Base-by-base conservation (phyloP, 2,113 vertebrate species). In the Bufo gargarizans region DNA sequence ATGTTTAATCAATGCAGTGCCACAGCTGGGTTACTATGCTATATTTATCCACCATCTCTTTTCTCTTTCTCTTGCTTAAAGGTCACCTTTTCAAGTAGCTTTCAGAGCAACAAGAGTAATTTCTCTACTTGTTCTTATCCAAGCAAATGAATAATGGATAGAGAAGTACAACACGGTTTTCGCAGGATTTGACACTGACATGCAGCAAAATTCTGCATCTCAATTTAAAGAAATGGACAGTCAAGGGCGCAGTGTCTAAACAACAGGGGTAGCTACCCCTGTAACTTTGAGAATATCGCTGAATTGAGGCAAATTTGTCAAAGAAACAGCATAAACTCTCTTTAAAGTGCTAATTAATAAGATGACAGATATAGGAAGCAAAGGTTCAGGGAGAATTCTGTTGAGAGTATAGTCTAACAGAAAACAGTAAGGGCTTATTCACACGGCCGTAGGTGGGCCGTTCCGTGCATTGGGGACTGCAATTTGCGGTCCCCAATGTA, bases 31-130 rank as follows among this genome's bases (percentile, higher is more conserved):
- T 76, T 85, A 78, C 43, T 67, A 77, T 79, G 65, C 77, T 85
- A 82, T 87, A 85, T 77, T 69, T 90, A 84, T 84, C 87, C 79
- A 89, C 67, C 49, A 49, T 89, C 74, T 67, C 81, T 74, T 85
- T 84, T 59, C 65, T 61, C 58, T 61, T 82, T 83, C 67, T 82
- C 22, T 74, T 87, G 77, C 85, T 87, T 82, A 89, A 89, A 90
- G 88, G 90, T 90, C 88, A 89, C 88, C 90, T 89, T 87, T 90
- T 89, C 82, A 90, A 88, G 65, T 69, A 82, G 79, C 88, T 90
- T 90, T 89, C 88, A 82, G 85, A 86, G 85, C 74, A 90, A 67
- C 85, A 87, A 85, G 88, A 87, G 81, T 88, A 87, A 81, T 89
- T 90, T 87, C 88, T 89, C 80, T 82, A 58, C 61, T 78, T 87